These are phyloP conservation scores for Anoplolepis gracilipes DNA, from an alignment of 1,140 invertebrate genomes.

Conservation along the genomic window DNA sequence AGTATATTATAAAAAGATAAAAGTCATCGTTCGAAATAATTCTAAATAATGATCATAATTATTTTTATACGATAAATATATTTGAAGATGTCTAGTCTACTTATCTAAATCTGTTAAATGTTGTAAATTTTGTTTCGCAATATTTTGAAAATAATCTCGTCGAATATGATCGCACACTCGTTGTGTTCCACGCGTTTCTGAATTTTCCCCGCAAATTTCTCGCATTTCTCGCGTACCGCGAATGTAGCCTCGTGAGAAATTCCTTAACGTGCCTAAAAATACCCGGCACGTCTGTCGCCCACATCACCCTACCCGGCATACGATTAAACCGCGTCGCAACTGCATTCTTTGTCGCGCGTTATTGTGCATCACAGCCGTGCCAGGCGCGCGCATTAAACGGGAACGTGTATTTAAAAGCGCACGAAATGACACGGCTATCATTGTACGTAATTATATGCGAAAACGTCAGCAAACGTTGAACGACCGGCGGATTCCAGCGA, in stretches of 20 bases:
- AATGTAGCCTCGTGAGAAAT: conserved; percentile 59
- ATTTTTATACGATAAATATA: neutral
- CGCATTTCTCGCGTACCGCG: conserved; percentile 6
- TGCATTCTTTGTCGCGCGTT: conserved; percentile 70
- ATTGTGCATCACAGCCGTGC: conserved; percentile 62
- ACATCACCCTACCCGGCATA: conserved; percentile 11
- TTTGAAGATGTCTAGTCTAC: neutral
- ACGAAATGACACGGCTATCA: conserved; percentile 60
- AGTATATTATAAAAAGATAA: neutral
- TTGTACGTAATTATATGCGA: conserved; percentile 64
- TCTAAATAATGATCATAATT: neutral
- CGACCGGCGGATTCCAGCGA: conserved; percentile 67
- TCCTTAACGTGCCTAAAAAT: conserved; percentile 64
- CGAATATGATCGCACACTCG: too few species aligned
- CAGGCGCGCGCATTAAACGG: conserved; percentile 66
- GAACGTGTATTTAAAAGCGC: conserved; percentile 71
- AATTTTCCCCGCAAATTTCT: conserved; percentile 43
- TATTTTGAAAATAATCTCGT: neutral
- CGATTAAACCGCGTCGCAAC: conserved; percentile 71
- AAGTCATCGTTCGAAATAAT: neutral
- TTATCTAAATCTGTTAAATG: neutral
- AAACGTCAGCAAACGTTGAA: conserved; percentile 56
- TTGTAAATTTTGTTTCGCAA: neutral
- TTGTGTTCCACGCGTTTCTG: neutral
- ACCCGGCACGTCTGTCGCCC: conserved; percentile 52